Evolutionary conservation across 2,113 vertebrate species (phyloP).

Genomic region (Calidris pygmaea): DNA sequence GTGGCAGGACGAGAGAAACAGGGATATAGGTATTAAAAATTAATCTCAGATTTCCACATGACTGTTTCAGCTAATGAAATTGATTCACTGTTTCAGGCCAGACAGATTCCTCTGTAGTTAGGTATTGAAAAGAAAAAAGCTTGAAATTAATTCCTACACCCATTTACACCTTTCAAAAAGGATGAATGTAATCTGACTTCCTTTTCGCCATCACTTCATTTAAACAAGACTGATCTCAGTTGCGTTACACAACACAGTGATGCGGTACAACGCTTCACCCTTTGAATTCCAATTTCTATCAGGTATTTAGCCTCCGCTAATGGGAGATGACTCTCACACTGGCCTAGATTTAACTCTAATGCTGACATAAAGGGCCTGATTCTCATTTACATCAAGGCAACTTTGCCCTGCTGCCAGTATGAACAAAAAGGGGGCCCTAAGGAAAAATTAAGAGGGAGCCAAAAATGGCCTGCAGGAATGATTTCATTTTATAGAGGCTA

Average conservation of each 20-base stretch:
- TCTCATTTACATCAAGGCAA: not conserved
- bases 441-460: not conserved
- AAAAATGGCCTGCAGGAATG: not conserved
- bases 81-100: not conserved
- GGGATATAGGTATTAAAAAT: not conserved
- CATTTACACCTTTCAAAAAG: not conserved
- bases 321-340: not conserved
- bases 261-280: not conserved
- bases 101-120: not conserved
- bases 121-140: not conserved
- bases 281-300: not conserved
- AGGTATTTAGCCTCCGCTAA: conserved; percentile 2
- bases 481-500: not conserved
- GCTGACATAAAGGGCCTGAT: not conserved
- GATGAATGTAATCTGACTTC: not conserved
- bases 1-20: not conserved
- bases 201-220: not conserved
- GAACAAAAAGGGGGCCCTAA: not conserved
- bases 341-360: not conserved
- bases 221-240: not conserved
- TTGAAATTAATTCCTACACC: not conserved
- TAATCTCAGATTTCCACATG: not conserved
- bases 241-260: not conserved
- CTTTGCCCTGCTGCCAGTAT: not conserved
- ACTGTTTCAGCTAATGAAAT: conserved; percentile 17